phyloP scores from a whole-genome alignment of 1,140 invertebrate species.

The Aphelenchoides avenae region DNA sequence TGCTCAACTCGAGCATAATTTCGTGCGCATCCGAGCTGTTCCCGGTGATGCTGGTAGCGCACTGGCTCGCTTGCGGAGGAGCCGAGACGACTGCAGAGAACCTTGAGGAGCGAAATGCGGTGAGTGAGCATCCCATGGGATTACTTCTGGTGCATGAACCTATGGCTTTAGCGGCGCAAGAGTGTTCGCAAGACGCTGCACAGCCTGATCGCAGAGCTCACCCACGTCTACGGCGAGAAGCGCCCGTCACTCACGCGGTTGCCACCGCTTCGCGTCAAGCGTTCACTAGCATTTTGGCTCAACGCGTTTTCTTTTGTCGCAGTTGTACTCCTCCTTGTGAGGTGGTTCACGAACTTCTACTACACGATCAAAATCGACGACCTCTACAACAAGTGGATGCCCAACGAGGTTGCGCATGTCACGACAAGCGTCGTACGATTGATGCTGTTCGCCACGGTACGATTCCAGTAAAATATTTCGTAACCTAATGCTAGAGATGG shows the following conservation, averaged over 20 bases:
- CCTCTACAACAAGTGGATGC: constrained; percentile 40
- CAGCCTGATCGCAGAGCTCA: too few relatives aligned
- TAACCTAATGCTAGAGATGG: too few relatives aligned
- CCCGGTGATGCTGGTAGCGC: constrained; percentile 55
- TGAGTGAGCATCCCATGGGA: too few relatives aligned
- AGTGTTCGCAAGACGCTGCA: too few relatives aligned
- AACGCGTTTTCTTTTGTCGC: constrained; percentile 16
- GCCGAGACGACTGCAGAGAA: constrained; percentile 52
- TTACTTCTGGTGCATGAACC: too few relatives aligned
- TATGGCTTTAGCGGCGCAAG: too few relatives aligned
- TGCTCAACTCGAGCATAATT: constrained; percentile 52
- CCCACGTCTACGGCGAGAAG: too few relatives aligned
- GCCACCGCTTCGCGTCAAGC: too few relatives aligned
- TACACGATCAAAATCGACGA: constrained; percentile 56
- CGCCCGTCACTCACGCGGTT: too few relatives aligned
- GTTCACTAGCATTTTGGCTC: too few relatives aligned
- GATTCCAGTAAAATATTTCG: too few relatives aligned
- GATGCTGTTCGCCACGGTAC: constrained; percentile 44
- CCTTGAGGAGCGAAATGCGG: too few relatives aligned
- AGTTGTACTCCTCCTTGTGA: constrained; percentile 14
- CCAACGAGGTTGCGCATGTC: constrained; percentile 44
- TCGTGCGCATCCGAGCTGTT: constrained; percentile 60
- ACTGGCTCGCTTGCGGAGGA: constrained; percentile 58
- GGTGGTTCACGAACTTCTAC: constrained; percentile 55
- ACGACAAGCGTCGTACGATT: constrained; percentile 36